Evolutionary conservation across 2,797 vertebrate genomes (phyloP).

Genomic region (Macropodus opercularis): DNA sequence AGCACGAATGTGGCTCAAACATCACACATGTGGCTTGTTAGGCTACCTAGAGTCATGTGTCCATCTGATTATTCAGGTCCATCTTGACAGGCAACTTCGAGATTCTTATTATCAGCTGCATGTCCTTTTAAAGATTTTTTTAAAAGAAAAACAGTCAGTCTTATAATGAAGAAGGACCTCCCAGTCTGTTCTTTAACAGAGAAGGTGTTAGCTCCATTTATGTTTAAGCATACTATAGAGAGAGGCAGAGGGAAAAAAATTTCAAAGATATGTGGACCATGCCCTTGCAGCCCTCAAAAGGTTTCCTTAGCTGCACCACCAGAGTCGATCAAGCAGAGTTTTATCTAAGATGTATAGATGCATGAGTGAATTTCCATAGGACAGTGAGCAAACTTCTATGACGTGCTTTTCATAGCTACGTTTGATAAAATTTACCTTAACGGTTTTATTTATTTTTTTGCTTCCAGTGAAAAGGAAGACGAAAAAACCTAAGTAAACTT

Average conservation of each 20-base stretch:
- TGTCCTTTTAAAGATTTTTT: too few species aligned
- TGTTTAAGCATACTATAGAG: constrained; percentile 5
- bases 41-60: too few species aligned
- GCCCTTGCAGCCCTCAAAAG: constrained; percentile 1
- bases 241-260: not conserved
- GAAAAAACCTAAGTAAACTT: not conserved
- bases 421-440: too few species aligned
- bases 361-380: not conserved
- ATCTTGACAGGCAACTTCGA: too few species aligned
- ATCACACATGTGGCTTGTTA: too few species aligned
- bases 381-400: not conserved
- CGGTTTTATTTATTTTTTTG: not conserved
- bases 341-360: not conserved
- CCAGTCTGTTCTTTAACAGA: not conserved
- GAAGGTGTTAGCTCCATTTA: not conserved
- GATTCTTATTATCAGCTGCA: too few species aligned
- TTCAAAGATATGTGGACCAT: constrained; percentile 8
- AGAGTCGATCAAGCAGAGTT: constrained; percentile 6
- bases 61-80: too few species aligned
- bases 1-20: too few species aligned
- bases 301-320: constrained; percentile 10
- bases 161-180: not conserved
- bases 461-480: not conserved
- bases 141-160: constrained; percentile 10
- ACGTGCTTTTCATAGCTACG: not conserved